These are phyloP conservation scores for Sceloporus tristichus DNA, from an alignment of 2,113 vertebrate species.

Conservation along the genomic window DNA sequence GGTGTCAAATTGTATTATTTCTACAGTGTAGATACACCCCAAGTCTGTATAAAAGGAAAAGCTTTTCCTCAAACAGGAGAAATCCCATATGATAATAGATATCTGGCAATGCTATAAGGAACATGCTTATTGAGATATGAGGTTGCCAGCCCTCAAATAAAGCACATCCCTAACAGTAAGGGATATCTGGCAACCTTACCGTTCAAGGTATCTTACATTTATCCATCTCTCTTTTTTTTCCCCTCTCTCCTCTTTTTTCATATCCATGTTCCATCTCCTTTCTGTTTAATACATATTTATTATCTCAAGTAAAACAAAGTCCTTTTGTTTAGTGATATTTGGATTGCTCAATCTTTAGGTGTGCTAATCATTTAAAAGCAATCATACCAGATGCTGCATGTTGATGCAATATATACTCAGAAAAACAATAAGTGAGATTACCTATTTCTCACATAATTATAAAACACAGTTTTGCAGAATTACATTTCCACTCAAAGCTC, in stretches of 20 bases:
- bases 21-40: too few relatives aligned
- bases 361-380: slow-evolving; percentile 17
- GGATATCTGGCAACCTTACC: too few relatives aligned
- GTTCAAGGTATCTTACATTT: not conserved
- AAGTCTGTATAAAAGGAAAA: too few relatives aligned
- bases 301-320: accelerated
- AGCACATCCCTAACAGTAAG: too few relatives aligned
- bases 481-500: slow-evolving; percentile 26
- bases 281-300: accelerated
- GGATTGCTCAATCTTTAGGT: not conserved
- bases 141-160: too few relatives aligned
- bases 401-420: not conserved
- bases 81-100: too few relatives aligned
- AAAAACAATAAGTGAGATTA: slow-evolving; percentile 9
- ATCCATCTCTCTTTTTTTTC: too few relatives aligned
- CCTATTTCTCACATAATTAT: slow-evolving; percentile 51
- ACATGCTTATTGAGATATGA: too few relatives aligned
- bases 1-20: too few relatives aligned
- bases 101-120: too few relatives aligned
- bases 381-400: not conserved
- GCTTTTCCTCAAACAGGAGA: too few relatives aligned
- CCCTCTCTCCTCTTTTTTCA: not conserved
- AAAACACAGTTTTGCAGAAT: slow-evolving; percentile 50
- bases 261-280: not conserved
- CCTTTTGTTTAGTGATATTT: not conserved